phyloP scores from a whole-genome alignment of 2,113 vertebrate genomes.

The Cepphus grylle region DNA sequence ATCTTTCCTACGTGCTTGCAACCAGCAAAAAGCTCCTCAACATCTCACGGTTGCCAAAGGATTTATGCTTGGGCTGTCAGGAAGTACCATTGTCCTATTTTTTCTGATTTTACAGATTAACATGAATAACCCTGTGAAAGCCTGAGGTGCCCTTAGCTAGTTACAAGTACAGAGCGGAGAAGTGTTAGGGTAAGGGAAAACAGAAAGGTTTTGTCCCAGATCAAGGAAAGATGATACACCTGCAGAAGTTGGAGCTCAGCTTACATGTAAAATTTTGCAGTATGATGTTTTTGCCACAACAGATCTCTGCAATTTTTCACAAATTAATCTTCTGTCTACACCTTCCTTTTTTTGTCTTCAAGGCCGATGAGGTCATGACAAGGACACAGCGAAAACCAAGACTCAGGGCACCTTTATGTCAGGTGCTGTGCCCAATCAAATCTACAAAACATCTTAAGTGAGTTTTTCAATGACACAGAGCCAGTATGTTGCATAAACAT shows the following conservation, averaged over 20 bases:
- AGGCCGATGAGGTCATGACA: background rate
- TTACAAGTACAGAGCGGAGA: background rate
- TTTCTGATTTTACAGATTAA: background rate
- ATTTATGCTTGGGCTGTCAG: background rate
- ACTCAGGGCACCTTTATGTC: background rate
- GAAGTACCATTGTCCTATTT: background rate
- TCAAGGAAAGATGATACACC: background rate
- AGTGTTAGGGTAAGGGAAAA: background rate
- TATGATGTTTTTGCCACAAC: background rate
- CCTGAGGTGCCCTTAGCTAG: background rate
- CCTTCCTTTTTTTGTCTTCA: background rate
- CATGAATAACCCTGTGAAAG: background rate
- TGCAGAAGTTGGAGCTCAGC: background rate
- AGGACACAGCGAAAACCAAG: background rate
- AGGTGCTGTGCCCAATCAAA: background rate
- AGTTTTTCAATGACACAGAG: background rate
- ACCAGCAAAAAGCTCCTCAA: background rate
- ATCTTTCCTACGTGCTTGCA: background rate
- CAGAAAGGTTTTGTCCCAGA: background rate
- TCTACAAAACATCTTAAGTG: background rate
- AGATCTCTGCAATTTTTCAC: background rate
- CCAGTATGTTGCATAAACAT: background rate
- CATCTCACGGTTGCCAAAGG: background rate
- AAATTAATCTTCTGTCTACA: background rate
- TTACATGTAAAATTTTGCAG: background rate